phyloP scores from a whole-genome alignment of 2,888 invertebrate species.

The Meteorus colon region DNA sequence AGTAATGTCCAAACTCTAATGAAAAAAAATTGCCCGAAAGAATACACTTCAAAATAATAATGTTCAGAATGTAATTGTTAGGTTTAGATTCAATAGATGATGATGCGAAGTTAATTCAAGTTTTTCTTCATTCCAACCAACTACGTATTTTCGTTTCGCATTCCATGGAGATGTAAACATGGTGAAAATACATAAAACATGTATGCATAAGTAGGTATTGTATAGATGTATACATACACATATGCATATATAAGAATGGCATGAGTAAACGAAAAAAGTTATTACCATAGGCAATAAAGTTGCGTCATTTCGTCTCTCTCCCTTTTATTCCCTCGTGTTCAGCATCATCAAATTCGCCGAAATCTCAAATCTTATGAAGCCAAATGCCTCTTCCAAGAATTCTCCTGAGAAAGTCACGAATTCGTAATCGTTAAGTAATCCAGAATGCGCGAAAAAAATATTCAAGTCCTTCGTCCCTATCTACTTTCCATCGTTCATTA shows the following conservation, averaged over 20 bases:
- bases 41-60: too few relatives aligned
- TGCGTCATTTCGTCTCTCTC: slow-evolving; percentile 23
- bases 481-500: neutral
- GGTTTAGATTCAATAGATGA: neutral
- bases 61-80: neutral
- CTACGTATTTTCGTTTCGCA: neutral
- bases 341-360: slow-evolving; percentile 23
- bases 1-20: neutral
- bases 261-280: slow-evolving; percentile 31
- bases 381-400: slow-evolving; percentile 32
- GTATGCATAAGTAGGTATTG: neutral
- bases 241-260: neutral
- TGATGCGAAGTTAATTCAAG: neutral
- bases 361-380: slow-evolving; percentile 34
- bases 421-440: slow-evolving; percentile 19
- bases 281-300: slow-evolving; percentile 42
- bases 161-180: neutral
- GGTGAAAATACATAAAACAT: slow-evolving; percentile 4
- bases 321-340: slow-evolving; percentile 28
- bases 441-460: neutral
- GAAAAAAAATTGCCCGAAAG: too few relatives aligned
- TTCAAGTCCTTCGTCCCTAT: neutral
- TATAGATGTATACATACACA: slow-evolving; percentile 18
- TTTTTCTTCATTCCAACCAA: neutral
- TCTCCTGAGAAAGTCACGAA: slow-evolving; percentile 18